A percentile compares a stretch with the other conserved stretches of the same genome.
These are phyloP conservation scores for Salarias fasciatus DNA, from an alignment of 2,797 vertebrate species.

Conservation along the genomic window DNA sequence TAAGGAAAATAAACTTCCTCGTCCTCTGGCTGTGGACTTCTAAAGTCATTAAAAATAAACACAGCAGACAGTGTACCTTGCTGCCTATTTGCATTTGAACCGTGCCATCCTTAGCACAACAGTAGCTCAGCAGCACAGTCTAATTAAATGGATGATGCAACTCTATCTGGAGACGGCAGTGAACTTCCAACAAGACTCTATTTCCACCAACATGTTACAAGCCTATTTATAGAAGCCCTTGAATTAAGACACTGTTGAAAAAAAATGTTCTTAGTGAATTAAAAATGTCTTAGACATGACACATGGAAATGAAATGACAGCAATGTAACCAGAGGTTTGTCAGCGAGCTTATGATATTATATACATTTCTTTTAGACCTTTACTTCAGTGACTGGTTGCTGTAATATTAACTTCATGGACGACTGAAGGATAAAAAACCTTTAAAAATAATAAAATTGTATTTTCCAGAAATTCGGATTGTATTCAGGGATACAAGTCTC, in stretches of 20 bases:
- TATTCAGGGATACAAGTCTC: background rate
- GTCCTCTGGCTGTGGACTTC: slow-evolving; percentile 42
- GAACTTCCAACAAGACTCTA: slow-evolving; percentile 12
- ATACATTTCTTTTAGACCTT: background rate
- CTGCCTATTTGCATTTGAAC: slow-evolving; percentile 48
- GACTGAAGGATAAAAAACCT: too few species aligned
- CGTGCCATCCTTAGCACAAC: slow-evolving; percentile 30
- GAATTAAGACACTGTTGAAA: slow-evolving; percentile 3
- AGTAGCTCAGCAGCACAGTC: slow-evolving; percentile 1
- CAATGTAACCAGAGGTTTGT: background rate
- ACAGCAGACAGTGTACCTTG: slow-evolving; percentile 18
- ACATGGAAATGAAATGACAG: background rate
- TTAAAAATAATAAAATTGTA: too few species aligned
- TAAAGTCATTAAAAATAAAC: slow-evolving; percentile 32
- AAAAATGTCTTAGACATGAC: too few species aligned
- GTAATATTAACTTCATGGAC: background rate
- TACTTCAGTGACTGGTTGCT: background rate
- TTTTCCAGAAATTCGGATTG: background rate
- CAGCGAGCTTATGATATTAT: too few species aligned
- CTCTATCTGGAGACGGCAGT: slow-evolving; percentile 21
- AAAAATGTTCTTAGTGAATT: too few species aligned
- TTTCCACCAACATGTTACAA: slow-evolving; percentile 8
- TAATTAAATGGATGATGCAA: slow-evolving; percentile 30
- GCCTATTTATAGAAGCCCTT: slow-evolving; percentile 25
- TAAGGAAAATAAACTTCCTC: slow-evolving; percentile 70